Evolutionary conservation across 2,888 invertebrate species (phyloP), one percentile per base, ranked within the genome.

Genomic region (Lochmaea capreae): DNA sequence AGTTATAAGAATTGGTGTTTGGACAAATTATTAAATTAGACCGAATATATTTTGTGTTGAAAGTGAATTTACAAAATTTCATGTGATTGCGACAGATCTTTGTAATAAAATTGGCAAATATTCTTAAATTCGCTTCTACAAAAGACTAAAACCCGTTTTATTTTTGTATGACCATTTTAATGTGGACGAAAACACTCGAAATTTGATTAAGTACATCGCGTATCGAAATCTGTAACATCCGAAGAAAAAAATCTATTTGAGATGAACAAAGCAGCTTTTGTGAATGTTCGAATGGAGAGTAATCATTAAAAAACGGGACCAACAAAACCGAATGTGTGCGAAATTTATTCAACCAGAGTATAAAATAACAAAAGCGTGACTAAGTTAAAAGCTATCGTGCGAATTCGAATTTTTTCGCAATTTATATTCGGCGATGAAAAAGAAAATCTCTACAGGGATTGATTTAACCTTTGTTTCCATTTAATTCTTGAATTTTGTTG

Each of bases 291-390:
- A 61, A 61, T 59, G 33, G 33, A 14, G 33, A 59, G 59, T 59
- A 59, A 33, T 59, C 59, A 61, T 61, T 61, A 14, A 61, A 61
- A 61, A 61, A 33, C 59, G 59, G n/a, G 33, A 12, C 59, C 22
- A 33, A 39, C 39, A 61, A 61, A 33, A 61, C 22, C 59, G 26
- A 61, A 61, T 39, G 59, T 33, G 59, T 33, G 33, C 59, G 59
- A 61, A 33, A 61, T 61, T 61, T 61, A 61, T 61, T 61, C 59
- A 61, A 61, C 59, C 59, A 61, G 59, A 12, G 59, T 61, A 61
- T 61, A 61, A 61, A 61, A 61, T 61, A 61, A 61, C 59, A 61
- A 39, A 61, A 61, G 59, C 59, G 59, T 61, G 57, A 57, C 57
- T 57, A 57, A 57, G 57, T 33, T 61, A 61, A 61, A 61, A 61